Percentiles rank a stretch among this genome's conserved stretches.
phyloP scores from a whole-genome alignment of 2,797 vertebrate species.

The Siniperca scherzeri region DNA sequence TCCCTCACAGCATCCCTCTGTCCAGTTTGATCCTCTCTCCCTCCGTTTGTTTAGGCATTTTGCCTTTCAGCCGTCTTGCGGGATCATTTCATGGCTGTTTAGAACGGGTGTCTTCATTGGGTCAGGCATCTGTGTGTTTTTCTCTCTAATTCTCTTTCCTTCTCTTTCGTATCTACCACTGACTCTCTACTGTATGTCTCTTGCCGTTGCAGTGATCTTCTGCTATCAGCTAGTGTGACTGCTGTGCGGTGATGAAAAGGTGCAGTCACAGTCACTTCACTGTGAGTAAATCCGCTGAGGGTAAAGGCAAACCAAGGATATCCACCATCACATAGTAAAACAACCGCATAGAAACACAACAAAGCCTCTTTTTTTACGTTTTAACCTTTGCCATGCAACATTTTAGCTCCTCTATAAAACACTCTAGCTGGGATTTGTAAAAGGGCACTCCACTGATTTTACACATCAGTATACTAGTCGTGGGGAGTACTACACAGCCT shows the following conservation, averaged over 20 bases:
- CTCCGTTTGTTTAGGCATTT: constrained; percentile 25
- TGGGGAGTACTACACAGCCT: neutral
- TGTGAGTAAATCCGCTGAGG: constrained; percentile 51
- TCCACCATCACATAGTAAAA: constrained; percentile 2
- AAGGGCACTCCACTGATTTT: neutral
- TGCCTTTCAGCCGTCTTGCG: constrained; percentile 26
- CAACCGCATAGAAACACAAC: neutral
- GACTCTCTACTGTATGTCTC: neutral
- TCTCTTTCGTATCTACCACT: neutral
- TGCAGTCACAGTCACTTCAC: constrained; percentile 38
- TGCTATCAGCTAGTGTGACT: constrained; percentile 33
- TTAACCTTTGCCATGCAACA: neutral
- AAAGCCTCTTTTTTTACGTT: constrained; percentile 3
- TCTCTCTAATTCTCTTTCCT: constrained; percentile 13
- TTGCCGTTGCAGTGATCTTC: neutral
- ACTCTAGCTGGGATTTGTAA: neutral
- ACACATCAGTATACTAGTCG: neutral
- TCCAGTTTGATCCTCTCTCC: constrained; percentile 21
- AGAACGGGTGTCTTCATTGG: constrained; percentile 25
- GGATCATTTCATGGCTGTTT: constrained; percentile 48
- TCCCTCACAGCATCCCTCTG: constrained; percentile 36
- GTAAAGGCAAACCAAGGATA: constrained; percentile 62
- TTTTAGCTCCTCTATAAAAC: neutral
- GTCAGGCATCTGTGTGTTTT: constrained; percentile 32
- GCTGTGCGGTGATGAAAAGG: constrained; percentile 24